Percentiles rank a stretch among this genome's conserved stretches.
phyloP scores from a whole-genome alignment of 2,888 invertebrate genomes.

The Philopedon plagiatum region DNA sequence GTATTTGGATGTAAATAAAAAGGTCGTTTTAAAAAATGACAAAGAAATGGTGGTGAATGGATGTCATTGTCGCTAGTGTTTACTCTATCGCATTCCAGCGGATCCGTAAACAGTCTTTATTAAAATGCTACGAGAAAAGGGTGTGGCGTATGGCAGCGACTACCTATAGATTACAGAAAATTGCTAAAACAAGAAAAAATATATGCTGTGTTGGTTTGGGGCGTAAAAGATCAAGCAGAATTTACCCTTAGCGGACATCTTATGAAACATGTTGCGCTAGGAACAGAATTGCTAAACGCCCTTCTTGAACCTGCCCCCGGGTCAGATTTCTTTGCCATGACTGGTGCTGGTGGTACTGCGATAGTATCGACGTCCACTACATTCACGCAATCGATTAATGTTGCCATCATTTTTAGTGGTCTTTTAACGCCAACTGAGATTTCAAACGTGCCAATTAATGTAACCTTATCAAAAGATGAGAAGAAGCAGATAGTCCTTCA shows the following conservation, averaged over 20 bases:
- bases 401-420: slow-evolving; percentile 87
- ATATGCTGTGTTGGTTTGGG: slow-evolving; percentile 85
- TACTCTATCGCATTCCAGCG: slow-evolving; percentile 71
- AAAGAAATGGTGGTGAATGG: slow-evolving; percentile 99
- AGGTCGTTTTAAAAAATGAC: slow-evolving; percentile 98
- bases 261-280: slow-evolving; percentile 81
- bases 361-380: slow-evolving; percentile 87
- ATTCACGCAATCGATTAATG: slow-evolving; percentile 84
- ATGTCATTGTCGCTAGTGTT: slow-evolving; percentile 95
- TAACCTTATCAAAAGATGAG: slow-evolving; percentile 80
- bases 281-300: slow-evolving; percentile 87
- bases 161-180: slow-evolving; percentile 84
- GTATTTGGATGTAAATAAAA: slow-evolving; percentile 95
- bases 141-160: slow-evolving; percentile 91
- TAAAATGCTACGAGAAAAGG: slow-evolving; percentile 89
- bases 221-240: slow-evolving; percentile 78
- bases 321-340: slow-evolving; percentile 72
- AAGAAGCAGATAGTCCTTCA: slow-evolving; percentile 79
- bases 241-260: slow-evolving; percentile 81
- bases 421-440: slow-evolving; percentile 78
- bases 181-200: slow-evolving; percentile 85
- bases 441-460: slow-evolving; percentile 78
- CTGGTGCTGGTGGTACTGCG: slow-evolving; percentile 85
- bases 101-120: slow-evolving; percentile 76
- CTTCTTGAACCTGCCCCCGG: slow-evolving; percentile 78